Evolutionary conservation across 37 sponge, comb jelly and placozoan genomes (phyloP), one percentile per base, ranked within the genome.

Genomic region (Oopsacas minuta): DNA sequence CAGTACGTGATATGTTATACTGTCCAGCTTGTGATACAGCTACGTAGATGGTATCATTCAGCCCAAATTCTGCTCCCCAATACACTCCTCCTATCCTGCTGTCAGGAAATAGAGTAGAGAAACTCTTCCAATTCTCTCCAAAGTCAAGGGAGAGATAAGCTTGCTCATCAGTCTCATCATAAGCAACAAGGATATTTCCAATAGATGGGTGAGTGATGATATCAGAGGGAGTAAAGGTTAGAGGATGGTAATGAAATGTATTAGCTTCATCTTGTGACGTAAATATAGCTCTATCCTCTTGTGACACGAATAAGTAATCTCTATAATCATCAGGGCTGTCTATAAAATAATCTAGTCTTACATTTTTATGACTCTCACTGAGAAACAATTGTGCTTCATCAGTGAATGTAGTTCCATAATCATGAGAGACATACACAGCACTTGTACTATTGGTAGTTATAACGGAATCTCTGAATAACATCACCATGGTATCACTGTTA

Each of bases 401-500:
- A 23, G 30, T 49, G 51, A 87, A 89, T 7, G 82, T 69, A 0
- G 36, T 28, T 0, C 90, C 90, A 39, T 89, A 89, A 81, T 89
- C 87, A 23, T 83, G 88, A 12, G 87, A 87, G n/a, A 89, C 84
- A 36, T 87, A 87, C 35, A 89, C 81, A 35, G 53, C 86, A 38
- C 90, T 89, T 49, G 49, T 82, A 30, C 87, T 89, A 81, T 0
- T 25, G 7, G 83, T 15, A 30, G 39, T 3, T 25, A 37, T 85
- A 7, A 30, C 25, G 15, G 85, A 81, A 39, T 88, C 89, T 37
- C 85, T 69, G 36, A 85, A 85, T 35, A 89, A 46, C 23, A 87
- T 53, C 35, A 89, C 81, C 10, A 89, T 89, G 0, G 86, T 87
- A 30, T 87, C 85, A 83, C 87, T 89, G 39, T 37, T 61, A 0